Conservation (phyloP, 2,113 vertebrate species). For the Neolamprologus tretocephalus region DNA sequence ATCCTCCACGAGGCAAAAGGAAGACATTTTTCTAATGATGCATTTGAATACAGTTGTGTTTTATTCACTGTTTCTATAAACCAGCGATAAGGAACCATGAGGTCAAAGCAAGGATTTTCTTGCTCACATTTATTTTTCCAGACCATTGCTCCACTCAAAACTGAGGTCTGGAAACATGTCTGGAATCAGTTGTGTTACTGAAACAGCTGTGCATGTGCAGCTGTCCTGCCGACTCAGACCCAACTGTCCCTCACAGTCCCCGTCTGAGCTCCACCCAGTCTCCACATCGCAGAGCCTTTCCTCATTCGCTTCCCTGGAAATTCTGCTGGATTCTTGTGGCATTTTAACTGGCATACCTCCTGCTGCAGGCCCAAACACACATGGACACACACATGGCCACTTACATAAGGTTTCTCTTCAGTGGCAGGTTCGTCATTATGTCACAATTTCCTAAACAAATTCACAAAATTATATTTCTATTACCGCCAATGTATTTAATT, state of each 20-base stretch:
- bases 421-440: neutral
- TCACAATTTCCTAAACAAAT: slow-evolving; percentile 10
- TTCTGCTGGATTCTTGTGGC: slow-evolving; percentile 49
- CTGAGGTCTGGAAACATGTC: neutral
- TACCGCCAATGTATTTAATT: neutral
- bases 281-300: neutral
- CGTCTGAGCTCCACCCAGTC: slow-evolving; percentile 29
- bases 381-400: neutral
- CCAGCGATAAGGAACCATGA: neutral
- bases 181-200: neutral
- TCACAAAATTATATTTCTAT: neutral
- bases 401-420: neutral
- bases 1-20: neutral
- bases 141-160: neutral
- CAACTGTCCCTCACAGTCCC: neutral
- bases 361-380: neutral
- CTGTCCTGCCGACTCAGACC: neutral
- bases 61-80: neutral
- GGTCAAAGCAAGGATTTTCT: neutral
- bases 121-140: neutral
- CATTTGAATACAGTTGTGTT: neutral
- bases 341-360: slow-evolving; percentile 54
- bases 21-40: neutral
- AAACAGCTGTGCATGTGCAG: slow-evolving; percentile 2
- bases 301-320: slow-evolving; percentile 31